Conservation (phyloP, 2,888 invertebrate genomes). For the Caenorhabditis doughertyi region DNA sequence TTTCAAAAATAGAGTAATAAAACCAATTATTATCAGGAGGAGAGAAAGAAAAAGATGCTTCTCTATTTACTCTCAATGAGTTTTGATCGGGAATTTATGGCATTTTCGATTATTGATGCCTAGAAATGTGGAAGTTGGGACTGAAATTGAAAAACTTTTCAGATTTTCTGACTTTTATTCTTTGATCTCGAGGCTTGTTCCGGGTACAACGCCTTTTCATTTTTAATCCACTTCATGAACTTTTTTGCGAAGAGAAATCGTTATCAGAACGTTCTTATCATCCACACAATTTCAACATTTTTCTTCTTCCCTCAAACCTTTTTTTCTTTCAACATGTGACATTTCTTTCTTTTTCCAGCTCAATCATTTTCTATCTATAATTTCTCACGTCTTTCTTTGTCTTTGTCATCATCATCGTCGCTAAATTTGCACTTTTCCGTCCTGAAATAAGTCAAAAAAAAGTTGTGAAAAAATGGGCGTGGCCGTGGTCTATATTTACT, state of each 20-base stretch:
- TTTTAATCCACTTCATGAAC: not conserved
- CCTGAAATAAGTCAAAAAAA: not conserved
- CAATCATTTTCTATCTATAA: constrained; percentile 2
- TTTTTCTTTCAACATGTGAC: constrained; percentile 5
- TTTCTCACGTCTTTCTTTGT: constrained; percentile 13
- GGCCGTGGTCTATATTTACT: too few relatives aligned
- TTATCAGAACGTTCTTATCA: constrained; percentile 4
- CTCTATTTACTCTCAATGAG: constrained; percentile 6
- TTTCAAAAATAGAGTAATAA: constrained; percentile 35
- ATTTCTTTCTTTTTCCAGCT: not conserved
- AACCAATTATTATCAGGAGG: constrained; percentile 13
- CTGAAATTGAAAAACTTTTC: too few relatives aligned
- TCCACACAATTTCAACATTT: not conserved
- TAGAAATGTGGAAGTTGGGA: not conserved
- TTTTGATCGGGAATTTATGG: constrained; percentile 13
- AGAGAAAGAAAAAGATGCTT: not conserved
- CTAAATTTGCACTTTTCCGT: too few relatives aligned
- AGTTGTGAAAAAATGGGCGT: not conserved
- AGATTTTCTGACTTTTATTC: not conserved
- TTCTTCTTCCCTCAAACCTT: not conserved
- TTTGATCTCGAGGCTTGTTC: not conserved
- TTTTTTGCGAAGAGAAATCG: not conserved
- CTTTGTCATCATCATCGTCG: not conserved
- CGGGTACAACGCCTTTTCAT: constrained; percentile 3
- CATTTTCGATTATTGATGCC: not conserved